Evolutionary conservation across 2,888 invertebrate species (phyloP), one percentile per base, ranked within the genome.

Genomic region (Zaprionus bogoriensis): DNA sequence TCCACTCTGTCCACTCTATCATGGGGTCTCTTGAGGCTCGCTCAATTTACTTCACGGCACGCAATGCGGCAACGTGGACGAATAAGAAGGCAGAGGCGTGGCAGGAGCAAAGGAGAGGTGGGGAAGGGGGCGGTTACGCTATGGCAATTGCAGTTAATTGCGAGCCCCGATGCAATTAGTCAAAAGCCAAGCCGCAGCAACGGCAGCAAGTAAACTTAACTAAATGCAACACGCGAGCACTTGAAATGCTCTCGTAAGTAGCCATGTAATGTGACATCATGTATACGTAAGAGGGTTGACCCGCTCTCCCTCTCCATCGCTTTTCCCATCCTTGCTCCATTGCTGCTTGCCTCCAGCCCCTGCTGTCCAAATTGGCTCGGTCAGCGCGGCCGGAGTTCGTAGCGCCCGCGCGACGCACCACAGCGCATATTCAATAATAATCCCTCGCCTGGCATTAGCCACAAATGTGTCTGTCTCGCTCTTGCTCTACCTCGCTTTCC

Each of bases 101-200:
- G 6, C 10, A 2, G 25, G 10, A n/a, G 12, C 3, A 4, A 3
- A 2, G 10, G 5, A 12, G n/a, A 19, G 5, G 17, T n/a, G 20
- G 20, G n/a, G 42, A 22, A 25, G 25, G 19, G 14, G 2, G 23
- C 3, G 39, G 17, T n/a, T n/a, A n/a, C n/a, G n/a, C n/a, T 17
- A 32, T 44, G 41, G 63, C 70, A 68, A 71, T 74, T 71, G 71
- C 71, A 71, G 63, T 74, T 71, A 74, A 74, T 74, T 74, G 59
- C 63, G 19, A 63, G 57, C 50, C 64, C 62, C 72, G 71, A 61
- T 78, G 85, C 72, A 79, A 79, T 79, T 79, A 81, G 82, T 74
- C 71, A 68, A 77, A 72, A 66, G 70, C 64, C 59, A 54, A 53
- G 25, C 47, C 53, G 10, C 19, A 61, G 10, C 50, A 17, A 28